These are phyloP conservation scores for Acronicta psi DNA, from an alignment of 2,888 invertebrate species.

Conservation along the genomic window DNA sequence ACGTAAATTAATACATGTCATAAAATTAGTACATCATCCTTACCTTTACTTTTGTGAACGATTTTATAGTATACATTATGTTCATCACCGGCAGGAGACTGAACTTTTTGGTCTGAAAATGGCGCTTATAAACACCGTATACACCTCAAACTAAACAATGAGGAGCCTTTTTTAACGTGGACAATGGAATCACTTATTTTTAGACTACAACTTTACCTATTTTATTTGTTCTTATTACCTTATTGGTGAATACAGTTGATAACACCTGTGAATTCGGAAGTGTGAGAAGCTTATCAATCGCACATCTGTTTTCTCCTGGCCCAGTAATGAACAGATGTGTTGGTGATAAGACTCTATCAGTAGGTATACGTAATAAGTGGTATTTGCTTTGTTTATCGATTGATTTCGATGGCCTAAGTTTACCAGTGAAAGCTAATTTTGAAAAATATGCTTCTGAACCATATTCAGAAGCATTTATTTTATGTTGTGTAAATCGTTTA, in stretches of 20 bases:
- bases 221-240: constrained; percentile 11
- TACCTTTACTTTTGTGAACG: constrained; percentile 26
- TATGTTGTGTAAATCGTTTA: no score
- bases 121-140: constrained; percentile 37
- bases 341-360: no score
- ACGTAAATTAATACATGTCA: background rate
- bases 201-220: constrained; percentile 15
- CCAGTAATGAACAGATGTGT: no score
- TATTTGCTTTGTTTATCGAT: no score
- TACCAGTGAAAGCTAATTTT: no score
- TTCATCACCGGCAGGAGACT: constrained; percentile 26
- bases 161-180: constrained; percentile 16
- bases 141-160: constrained; percentile 34
- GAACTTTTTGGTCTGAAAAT: constrained; percentile 4
- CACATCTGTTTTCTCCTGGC: background rate
- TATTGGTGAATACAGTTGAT: background rate
- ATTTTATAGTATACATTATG: constrained; percentile 30
- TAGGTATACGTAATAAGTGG: no score
- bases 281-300: background rate
- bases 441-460: no score
- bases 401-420: no score
- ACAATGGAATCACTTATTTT: constrained; percentile 33
- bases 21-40: background rate
- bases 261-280: constrained; percentile 20
- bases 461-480: no score